Evolutionary conservation across 2,797 vertebrate genomes (phyloP), one percentile per base, ranked within the genome.

Genomic region (Oophaga sylvatica): DNA sequence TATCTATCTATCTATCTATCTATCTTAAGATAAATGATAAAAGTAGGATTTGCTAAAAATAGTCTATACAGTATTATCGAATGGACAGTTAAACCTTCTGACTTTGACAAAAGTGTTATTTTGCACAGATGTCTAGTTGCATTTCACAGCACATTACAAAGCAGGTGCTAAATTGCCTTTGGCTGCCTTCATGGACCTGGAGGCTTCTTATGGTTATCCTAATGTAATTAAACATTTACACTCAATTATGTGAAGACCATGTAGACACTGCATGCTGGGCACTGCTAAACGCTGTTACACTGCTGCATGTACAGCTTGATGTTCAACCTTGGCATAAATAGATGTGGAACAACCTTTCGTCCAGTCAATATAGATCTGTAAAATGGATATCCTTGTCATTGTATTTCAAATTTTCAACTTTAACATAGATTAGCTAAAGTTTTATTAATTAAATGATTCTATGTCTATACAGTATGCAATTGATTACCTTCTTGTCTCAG

Each of bases 221-320:
- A 91, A 92, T 86, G 89, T 90, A 90, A 92, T 92, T 92, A 93
- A 92, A 92, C 85, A 90, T 91, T 92, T 92, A 91, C 82, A 88
- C 86, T 91, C 90, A 87, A 91, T 92, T 90, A 92, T 88, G 86
- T 90, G 89, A 88, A 86, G 89, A 90, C 80, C 81, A 86, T 84
- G 75, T 80, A 87, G 90, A 81, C 65, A 73, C 13, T 87, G 86
- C 83, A 71, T 85, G 77, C 48, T 79, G 85, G 56, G 80, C 81
- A 53, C 71, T 89, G 88, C 70, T 90, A 15, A 70, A 88, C 62
- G 48, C 59, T 87, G 87, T 84, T 91, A 15, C 70, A 88, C 75
- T 31, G 83, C 31, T 85, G 29, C 79, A 81, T 77, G 45, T 68
- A 22, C 20, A 29, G 59, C 60, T 67, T 85, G 77, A 88, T 73